These are phyloP conservation scores for Microdon myrmicae DNA, from an alignment of 2,888 invertebrate genomes.

Conservation along the genomic window DNA sequence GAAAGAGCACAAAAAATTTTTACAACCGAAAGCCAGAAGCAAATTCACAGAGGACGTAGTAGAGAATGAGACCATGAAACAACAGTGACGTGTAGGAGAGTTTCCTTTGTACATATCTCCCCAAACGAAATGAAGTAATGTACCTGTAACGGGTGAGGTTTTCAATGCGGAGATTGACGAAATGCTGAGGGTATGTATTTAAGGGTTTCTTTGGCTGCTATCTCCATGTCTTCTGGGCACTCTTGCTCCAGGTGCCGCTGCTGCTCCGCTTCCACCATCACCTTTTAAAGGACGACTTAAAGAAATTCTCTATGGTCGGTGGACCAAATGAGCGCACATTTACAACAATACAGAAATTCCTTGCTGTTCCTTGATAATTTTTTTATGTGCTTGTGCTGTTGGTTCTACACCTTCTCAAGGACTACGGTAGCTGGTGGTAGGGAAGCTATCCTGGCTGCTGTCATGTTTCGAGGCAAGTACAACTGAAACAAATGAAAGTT, in stretches of 20 bases:
- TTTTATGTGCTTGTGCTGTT: slow-evolving; percentile 7
- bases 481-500: slow-evolving; percentile 45
- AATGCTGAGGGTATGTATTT: too few relatives aligned
- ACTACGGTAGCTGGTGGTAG: neutral
- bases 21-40: slow-evolving; percentile 10
- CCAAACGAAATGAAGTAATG: slow-evolving; percentile 44
- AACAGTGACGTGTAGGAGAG: slow-evolving; percentile 20
- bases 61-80: slow-evolving; percentile 5
- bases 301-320: slow-evolving; percentile 34
- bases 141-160: slow-evolving; percentile 23
- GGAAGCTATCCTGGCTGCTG: slow-evolving; percentile 34
- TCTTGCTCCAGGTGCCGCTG: slow-evolving; percentile 11
- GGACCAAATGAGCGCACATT: slow-evolving; percentile 35
- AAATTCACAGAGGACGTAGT: too few relatives aligned
- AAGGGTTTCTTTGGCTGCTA: slow-evolving; percentile 35
- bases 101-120: slow-evolving; percentile 41
- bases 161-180: slow-evolving; percentile 1
- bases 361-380: neutral
- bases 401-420: slow-evolving; percentile 11
- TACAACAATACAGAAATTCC: slow-evolving; percentile 37
- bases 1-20: neutral
- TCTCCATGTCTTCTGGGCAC: slow-evolving; percentile 10
- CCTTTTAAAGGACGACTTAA: slow-evolving; percentile 39
- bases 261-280: slow-evolving; percentile 21
- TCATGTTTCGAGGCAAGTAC: slow-evolving; percentile 33